Percentiles rank a stretch among this genome's conserved stretches.
Conservation (phyloP, 2,888 invertebrate species). For the Trichogramma dendrolimi region DNA sequence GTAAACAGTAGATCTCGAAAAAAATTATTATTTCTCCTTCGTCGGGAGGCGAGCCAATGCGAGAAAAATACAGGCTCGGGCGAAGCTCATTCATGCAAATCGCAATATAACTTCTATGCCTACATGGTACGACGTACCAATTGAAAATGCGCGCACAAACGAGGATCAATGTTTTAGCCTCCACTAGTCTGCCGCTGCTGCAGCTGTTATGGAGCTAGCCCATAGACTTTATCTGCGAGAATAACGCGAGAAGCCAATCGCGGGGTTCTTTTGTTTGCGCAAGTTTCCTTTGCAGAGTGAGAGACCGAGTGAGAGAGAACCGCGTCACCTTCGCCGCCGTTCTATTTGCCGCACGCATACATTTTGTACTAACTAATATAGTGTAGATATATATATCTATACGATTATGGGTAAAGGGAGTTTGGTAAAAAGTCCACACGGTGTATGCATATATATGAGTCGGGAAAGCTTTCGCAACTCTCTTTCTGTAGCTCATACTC, state of each 20-base stretch:
- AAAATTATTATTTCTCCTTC: too few species aligned
- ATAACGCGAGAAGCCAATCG: too few species aligned
- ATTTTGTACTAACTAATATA: too few species aligned
- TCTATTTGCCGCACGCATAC: background rate
- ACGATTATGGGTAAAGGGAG: too few species aligned
- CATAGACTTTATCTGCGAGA: too few species aligned
- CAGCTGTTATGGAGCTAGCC: too few species aligned
- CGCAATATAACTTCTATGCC: background rate
- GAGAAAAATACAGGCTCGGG: background rate
- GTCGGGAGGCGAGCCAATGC: too few species aligned
- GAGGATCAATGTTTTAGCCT: constrained; percentile 28
- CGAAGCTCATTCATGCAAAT: constrained; percentile 3
- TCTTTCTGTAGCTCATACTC: background rate
- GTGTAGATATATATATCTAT: too few species aligned
- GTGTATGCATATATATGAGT: background rate
- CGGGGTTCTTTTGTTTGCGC: too few species aligned
- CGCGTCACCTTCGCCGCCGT: constrained; percentile 11
- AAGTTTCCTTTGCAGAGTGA: too few species aligned
- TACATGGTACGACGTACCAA: background rate
- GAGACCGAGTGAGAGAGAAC: background rate
- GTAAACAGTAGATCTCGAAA: too few species aligned
- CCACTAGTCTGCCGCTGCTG: background rate
- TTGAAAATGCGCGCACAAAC: constrained; percentile 20
- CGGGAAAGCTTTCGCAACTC: constrained; percentile 19
- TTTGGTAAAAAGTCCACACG: too few species aligned